phyloP scores from a whole-genome alignment of 2,888 invertebrate species.

The Drosophila kuntzei region DNA sequence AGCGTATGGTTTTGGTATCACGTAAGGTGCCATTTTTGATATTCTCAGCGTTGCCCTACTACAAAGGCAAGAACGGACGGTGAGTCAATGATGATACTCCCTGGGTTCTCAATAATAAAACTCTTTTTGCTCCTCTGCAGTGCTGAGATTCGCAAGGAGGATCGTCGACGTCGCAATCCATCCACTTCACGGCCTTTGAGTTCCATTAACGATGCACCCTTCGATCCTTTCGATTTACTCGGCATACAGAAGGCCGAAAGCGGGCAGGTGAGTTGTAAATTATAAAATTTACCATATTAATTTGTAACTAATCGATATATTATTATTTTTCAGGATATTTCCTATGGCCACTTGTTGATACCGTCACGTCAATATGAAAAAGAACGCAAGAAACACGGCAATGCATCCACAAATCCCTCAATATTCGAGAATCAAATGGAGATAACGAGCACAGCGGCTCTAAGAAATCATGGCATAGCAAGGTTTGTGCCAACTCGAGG shows the following conservation, averaged over 20 bases:
- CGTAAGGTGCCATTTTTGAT: constrained; percentile 93
- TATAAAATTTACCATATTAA: background rate
- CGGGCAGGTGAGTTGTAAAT: constrained; percentile 90
- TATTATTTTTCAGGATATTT: constrained; percentile 89
- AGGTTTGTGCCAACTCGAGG: constrained; percentile 85
- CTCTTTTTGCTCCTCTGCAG: constrained; percentile 77
- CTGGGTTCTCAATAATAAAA: background rate
- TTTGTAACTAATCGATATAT: background rate
- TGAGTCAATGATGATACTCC: constrained; percentile 78
- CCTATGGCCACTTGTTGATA: constrained; percentile 93
- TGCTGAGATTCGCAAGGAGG: constrained; percentile 90
- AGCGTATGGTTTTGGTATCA: constrained; percentile 93
- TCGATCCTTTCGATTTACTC: constrained; percentile 94
- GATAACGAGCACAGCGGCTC: constrained; percentile 85
- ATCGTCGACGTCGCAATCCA: constrained; percentile 92
- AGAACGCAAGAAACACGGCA: constrained; percentile 85
- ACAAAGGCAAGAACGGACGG: constrained; percentile 89
- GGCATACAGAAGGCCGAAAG: constrained; percentile 93
- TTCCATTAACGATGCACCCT: constrained; percentile 91
- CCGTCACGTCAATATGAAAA: constrained; percentile 88
- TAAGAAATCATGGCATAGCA: constrained; percentile 87
- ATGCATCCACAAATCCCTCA: constrained; percentile 67
- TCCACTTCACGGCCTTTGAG: constrained; percentile 94
- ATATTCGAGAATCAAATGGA: constrained; percentile 84
- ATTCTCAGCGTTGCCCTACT: constrained; percentile 95